phyloP scores from a whole-genome alignment of 2,888 invertebrate genomes.

The Arge pagana region DNA sequence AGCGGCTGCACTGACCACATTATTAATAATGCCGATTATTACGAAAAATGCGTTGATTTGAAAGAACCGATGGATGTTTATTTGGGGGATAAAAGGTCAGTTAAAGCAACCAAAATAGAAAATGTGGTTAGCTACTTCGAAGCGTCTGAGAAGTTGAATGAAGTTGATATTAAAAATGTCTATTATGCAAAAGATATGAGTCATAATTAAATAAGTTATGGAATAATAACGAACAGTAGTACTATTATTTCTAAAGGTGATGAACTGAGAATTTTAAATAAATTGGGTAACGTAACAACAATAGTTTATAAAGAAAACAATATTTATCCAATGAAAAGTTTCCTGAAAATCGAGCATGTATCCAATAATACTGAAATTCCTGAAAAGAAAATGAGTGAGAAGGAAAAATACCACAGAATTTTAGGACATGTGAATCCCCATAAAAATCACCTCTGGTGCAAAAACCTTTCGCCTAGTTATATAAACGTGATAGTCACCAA shows the following conservation, averaged over 20 bases:
- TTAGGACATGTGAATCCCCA: constrained; percentile 36
- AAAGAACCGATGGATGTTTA: constrained; percentile 23
- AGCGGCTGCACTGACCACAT: constrained; percentile 30
- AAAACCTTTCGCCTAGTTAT: too few species aligned
- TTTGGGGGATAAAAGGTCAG: constrained; percentile 4
- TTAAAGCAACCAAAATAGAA: constrained; percentile 7
- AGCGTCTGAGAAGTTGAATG: constrained; percentile 5
- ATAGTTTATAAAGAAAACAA: constrained; percentile 25
- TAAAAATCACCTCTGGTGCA: too few species aligned
- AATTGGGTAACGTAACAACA: constrained; percentile 19
- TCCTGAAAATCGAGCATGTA: not conserved
- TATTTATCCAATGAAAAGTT: not conserved
- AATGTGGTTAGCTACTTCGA: constrained; percentile 9
- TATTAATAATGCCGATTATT: constrained; percentile 29
- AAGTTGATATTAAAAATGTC: constrained; percentile 10
- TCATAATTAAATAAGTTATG: constrained; percentile 19
- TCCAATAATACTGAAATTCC: constrained; percentile 8
- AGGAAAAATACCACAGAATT: constrained; percentile 36
- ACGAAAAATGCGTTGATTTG: constrained; percentile 20
- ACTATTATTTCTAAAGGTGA: constrained; percentile 22
- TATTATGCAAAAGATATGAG: constrained; percentile 22
- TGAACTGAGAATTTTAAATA: constrained; percentile 19
- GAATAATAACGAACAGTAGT: constrained; percentile 21
- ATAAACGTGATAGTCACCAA: too few species aligned
- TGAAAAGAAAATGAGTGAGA: constrained; percentile 19